Percentiles rank a stretch among this genome's conserved stretches.
Conservation (phyloP, 2,888 invertebrate genomes). For the Eueremaeus valkanovi region DNA sequence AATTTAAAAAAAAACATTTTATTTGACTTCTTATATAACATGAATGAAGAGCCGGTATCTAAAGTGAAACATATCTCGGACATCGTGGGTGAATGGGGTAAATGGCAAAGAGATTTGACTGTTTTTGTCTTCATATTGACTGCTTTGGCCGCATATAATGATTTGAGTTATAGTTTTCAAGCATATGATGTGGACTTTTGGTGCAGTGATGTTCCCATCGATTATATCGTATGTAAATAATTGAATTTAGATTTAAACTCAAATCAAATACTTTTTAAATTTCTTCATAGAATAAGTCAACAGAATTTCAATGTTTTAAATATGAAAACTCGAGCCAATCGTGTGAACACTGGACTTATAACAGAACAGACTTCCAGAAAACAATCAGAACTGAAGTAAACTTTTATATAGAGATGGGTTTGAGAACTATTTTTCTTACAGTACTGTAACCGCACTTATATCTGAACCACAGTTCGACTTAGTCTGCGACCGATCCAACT, state of each 20-base stretch:
- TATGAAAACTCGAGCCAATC: neutral
- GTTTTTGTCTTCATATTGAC: slow-evolving; percentile 1
- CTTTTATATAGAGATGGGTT: neutral
- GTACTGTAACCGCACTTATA: neutral
- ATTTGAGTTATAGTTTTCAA: slow-evolving; percentile 23
- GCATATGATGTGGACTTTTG: slow-evolving; percentile 21
- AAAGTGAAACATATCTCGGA: slow-evolving; percentile 1
- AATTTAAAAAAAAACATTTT: neutral
- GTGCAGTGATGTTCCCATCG: slow-evolving; percentile 13
- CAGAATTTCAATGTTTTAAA: neutral
- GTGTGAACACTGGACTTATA: slow-evolving; percentile 25
- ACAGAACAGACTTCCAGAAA: neutral
- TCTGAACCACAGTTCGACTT: slow-evolving; percentile 15
- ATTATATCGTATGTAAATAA: neutral
- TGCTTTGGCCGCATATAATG: neutral
- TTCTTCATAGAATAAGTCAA: neutral
- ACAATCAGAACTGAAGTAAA: slow-evolving; percentile 29
- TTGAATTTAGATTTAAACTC: neutral
- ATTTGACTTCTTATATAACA: neutral
- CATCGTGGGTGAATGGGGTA: slow-evolving; percentile 26
- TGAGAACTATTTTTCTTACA: too few relatives aligned
- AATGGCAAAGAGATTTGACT: slow-evolving; percentile 22
- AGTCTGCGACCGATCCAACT: slow-evolving; percentile 21
- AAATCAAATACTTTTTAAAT: neutral
- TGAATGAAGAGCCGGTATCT: neutral